Evolutionary conservation across 2,888 invertebrate species (phyloP).

Genomic region (Rhaphigaster nebulosa): DNA sequence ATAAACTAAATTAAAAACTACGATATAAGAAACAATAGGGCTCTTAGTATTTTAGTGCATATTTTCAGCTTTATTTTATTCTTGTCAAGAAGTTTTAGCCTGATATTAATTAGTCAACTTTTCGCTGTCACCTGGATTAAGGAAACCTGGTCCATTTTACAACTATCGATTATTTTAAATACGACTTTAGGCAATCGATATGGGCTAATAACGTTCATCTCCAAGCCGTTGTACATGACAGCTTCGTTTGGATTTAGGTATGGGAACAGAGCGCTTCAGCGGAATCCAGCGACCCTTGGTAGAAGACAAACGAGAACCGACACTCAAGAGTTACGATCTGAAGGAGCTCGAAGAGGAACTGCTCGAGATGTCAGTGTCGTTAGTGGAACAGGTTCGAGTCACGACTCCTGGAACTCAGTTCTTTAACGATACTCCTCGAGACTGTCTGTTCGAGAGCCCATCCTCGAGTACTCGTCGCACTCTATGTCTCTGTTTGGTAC

Average conservation of each 20-base stretch:
- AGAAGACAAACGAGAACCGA: background rate
- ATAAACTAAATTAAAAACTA: too few species aligned
- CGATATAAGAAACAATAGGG: too few species aligned
- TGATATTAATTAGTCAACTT: too few species aligned
- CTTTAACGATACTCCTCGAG: background rate
- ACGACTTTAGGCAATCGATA: too few species aligned
- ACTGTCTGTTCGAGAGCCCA: background rate
- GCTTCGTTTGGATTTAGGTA: background rate
- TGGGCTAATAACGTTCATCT: too few species aligned
- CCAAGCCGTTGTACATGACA: background rate
- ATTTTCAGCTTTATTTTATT: too few species aligned
- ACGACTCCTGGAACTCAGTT: background rate
- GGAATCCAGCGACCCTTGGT: background rate
- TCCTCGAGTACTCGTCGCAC: background rate
- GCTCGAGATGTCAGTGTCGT: background rate
- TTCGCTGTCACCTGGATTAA: too few species aligned
- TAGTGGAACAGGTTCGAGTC: slow-evolving; percentile 18
- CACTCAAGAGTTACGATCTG: background rate
- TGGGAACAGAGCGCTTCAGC: background rate
- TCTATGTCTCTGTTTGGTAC: background rate
- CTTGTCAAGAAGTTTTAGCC: too few species aligned
- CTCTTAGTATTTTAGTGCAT: too few species aligned
- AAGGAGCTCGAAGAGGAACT: background rate
- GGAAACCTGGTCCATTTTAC: too few species aligned
- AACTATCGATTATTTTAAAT: too few species aligned